These are phyloP conservation scores for Paralichthys olivaceus DNA, from an alignment of 2,113 vertebrate species.

Conservation along the genomic window DNA sequence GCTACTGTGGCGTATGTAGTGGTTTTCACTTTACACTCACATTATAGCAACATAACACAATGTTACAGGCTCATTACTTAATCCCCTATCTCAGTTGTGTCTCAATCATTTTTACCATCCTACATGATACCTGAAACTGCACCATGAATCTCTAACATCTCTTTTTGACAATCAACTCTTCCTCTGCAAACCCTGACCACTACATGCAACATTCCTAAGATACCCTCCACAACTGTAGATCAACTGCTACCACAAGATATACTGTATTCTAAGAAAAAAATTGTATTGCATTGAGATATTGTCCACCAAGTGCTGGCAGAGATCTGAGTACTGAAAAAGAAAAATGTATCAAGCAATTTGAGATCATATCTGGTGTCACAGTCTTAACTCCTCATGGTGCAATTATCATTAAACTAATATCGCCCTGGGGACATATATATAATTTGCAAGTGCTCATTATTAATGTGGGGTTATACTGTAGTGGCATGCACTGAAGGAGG, in stretches of 20 bases:
- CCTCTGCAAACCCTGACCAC: too few species aligned
- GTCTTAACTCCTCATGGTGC: neutral
- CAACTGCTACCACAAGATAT: too few species aligned
- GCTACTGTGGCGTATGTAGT: neutral
- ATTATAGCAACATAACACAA: neutral
- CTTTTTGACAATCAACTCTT: too few species aligned
- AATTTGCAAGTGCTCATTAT: neutral
- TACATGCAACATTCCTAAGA: too few species aligned
- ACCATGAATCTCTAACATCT: neutral
- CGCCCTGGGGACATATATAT: neutral
- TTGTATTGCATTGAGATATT: too few species aligned
- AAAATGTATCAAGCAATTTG: too few species aligned
- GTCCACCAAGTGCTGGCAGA: too few species aligned
- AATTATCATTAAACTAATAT: neutral
- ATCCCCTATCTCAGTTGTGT: neutral
- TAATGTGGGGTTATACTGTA: too few species aligned
- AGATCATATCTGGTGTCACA: neutral
- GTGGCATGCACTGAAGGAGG: neutral
- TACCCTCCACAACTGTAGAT: too few species aligned
- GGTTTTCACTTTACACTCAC: neutral
- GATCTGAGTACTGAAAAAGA: too few species aligned
- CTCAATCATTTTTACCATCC: neutral
- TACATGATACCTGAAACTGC: conserved; percentile 4
- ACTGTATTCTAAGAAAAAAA: too few species aligned
- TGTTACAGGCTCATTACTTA: neutral